Evolutionary conservation across 2,797 vertebrate genomes (phyloP).

Genomic region (Coregonus suidteri): DNA sequence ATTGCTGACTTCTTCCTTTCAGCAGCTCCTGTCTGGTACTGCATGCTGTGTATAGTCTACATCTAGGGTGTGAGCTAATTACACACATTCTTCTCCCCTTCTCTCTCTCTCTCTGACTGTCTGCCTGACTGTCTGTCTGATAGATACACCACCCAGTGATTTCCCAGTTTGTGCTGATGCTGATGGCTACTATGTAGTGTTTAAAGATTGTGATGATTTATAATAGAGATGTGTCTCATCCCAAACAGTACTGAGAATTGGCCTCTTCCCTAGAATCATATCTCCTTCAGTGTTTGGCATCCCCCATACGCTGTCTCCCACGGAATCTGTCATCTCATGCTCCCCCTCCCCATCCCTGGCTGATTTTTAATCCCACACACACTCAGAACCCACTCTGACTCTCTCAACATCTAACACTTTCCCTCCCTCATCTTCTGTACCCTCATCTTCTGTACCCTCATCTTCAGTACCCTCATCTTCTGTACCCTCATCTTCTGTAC

Average conservation of each 20-base stretch:
- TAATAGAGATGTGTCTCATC: background rate
- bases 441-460: no score
- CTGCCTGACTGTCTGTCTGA: background rate
- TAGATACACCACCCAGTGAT: background rate
- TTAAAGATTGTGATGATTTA: background rate
- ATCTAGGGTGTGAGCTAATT: background rate
- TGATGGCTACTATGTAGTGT: background rate
- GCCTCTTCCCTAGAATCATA: background rate
- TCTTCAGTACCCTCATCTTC: no score
- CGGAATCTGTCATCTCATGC: background rate
- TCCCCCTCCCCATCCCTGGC: background rate
- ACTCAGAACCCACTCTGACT: no score
- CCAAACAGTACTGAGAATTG: background rate
- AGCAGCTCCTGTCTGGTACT: background rate
- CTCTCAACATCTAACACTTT: conserved; percentile 13
- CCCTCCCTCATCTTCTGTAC: background rate
- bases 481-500: no score
- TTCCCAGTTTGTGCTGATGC: background rate
- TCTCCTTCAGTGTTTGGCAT: background rate
- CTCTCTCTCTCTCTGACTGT: no score
- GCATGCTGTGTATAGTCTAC: background rate
- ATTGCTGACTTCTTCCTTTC: background rate
- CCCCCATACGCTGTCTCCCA: background rate
- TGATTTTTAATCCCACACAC: background rate
- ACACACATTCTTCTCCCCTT: no score